These are phyloP conservation scores for Malurus alboscapulatus DNA, from an alignment of 2,113 vertebrate genomes.

Conservation along the genomic window DNA sequence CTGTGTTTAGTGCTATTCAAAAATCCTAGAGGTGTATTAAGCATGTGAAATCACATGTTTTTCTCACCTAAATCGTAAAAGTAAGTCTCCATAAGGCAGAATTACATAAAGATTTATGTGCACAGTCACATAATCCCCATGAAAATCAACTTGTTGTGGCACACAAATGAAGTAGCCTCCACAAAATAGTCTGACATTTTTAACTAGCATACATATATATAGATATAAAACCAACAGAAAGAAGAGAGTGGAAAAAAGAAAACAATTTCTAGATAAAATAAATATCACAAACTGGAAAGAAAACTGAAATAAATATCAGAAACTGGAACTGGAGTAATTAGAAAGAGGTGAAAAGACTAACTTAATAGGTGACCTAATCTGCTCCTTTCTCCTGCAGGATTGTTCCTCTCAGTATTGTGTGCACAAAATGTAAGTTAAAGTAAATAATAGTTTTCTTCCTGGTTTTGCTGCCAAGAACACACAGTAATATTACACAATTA, in stretches of 20 bases:
- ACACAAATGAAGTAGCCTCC: slow-evolving; percentile 24
- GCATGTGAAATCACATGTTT: neutral
- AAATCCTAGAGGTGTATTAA: neutral
- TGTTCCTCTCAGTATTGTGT: neutral
- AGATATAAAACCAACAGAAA: neutral
- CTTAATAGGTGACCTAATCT: neutral
- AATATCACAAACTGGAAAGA: neutral
- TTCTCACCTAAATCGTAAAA: neutral
- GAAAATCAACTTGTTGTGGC: slow-evolving; percentile 47
- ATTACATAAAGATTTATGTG: slow-evolving; percentile 38
- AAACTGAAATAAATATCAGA: neutral
- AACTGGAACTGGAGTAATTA: neutral
- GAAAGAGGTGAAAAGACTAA: neutral
- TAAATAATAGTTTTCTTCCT: neutral
- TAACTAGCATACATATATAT: neutral
- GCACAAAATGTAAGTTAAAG: neutral
- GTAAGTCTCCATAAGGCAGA: slow-evolving; percentile 30
- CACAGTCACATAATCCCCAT: neutral
- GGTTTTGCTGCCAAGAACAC: neutral
- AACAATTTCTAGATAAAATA: neutral
- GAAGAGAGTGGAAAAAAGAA: neutral
- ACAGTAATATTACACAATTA: neutral
- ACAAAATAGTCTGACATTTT: slow-evolving; percentile 8
- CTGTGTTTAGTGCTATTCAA: neutral
- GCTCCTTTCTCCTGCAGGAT: neutral